These are phyloP conservation scores for Diglossa cyanea DNA, from an alignment of 2,797 vertebrate species.

Conservation along the genomic window DNA sequence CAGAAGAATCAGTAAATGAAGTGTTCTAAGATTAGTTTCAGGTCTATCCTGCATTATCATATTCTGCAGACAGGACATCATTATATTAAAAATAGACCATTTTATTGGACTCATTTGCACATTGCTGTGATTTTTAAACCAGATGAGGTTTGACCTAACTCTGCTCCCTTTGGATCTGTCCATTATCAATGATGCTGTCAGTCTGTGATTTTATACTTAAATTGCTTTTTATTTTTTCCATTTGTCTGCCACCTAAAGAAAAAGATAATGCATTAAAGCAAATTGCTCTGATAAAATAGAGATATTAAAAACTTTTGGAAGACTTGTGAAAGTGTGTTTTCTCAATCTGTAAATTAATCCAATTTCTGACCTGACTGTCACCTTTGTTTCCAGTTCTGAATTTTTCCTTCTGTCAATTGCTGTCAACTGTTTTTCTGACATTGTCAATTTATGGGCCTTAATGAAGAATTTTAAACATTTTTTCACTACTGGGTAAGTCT, in stretches of 20 bases:
- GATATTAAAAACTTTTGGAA: background rate
- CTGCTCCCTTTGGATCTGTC: background rate
- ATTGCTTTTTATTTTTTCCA: background rate
- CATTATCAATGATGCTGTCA: background rate
- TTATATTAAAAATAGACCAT: background rate
- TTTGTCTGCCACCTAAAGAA: background rate
- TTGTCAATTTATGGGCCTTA: background rate
- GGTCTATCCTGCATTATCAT: background rate
- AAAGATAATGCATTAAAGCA: background rate
- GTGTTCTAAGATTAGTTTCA: slow-evolving; percentile 2
- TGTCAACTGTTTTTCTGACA: background rate
- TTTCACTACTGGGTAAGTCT: background rate
- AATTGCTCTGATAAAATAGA: background rate
- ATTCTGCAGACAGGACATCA: background rate
- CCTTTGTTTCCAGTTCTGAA: background rate
- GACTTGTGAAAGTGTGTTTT: background rate
- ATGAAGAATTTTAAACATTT: background rate
- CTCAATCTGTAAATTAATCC: background rate
- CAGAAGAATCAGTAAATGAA: background rate
- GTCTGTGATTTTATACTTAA: background rate
- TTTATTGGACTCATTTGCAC: background rate
- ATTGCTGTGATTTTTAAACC: background rate
- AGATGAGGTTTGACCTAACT: background rate
- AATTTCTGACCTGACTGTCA: background rate
- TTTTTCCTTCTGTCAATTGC: background rate